Conservation (phyloP, 2,888 invertebrate genomes). For the Lacanobia oleracea region DNA sequence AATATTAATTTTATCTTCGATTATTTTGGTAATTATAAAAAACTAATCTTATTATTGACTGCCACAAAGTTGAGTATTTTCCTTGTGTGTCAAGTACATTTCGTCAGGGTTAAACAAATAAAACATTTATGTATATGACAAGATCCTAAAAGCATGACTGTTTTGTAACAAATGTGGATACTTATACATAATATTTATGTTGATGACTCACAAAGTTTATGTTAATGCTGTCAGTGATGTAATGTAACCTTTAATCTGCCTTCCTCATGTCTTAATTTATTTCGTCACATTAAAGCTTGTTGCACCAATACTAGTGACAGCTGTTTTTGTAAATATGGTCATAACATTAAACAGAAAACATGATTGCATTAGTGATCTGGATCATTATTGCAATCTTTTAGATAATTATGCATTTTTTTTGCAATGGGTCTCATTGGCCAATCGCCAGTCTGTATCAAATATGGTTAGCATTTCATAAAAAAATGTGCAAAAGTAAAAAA, state of each 20-base stretch:
- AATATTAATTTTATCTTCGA: no score
- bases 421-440: not conserved
- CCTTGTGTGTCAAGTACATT: slow-evolving; percentile 26
- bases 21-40: not conserved
- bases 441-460: not conserved
- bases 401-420: slow-evolving; percentile 8
- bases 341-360: not conserved
- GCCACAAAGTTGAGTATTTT: slow-evolving; percentile 14
- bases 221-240: slow-evolving; percentile 62
- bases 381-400: slow-evolving; percentile 5
- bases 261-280: slow-evolving; percentile 57
- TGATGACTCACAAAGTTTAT: slow-evolving; percentile 60
- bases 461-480: not conserved
- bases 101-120: slow-evolving; percentile 56
- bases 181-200: slow-evolving; percentile 37
- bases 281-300: slow-evolving; percentile 42
- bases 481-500: not conserved
- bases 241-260: slow-evolving; percentile 58
- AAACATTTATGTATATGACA: slow-evolving; percentile 25
- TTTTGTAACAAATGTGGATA: slow-evolving; percentile 43
- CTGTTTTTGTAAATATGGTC: slow-evolving; percentile 44
- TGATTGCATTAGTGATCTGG: not conserved
- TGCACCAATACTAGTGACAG: slow-evolving; percentile 45
- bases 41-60: not conserved
- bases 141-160: slow-evolving; percentile 28